Base-by-base conservation (phyloP, 2,797 vertebrate species). In the Telmatherina bonti region DNA sequence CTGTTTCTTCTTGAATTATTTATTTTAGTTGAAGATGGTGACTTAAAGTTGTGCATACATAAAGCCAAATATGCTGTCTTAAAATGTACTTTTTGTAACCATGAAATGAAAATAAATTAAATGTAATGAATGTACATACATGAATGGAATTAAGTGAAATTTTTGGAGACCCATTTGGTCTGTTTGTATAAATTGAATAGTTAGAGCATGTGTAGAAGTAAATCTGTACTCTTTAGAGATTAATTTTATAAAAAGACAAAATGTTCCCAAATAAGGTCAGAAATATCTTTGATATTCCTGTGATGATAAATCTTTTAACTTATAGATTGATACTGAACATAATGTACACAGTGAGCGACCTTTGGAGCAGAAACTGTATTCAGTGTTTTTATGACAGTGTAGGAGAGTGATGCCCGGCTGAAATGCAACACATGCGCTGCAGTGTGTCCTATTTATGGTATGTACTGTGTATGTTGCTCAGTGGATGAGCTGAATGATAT, bases 111-210 rank as follows among this genome's bases (percentile, higher is more conserved):
- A 3, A 24, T 52, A 31, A 3, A 31, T 31, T 7, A 31, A 8
- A 8, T 7, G 33, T 7, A 5, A 33, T 33, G 9, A 33, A 33
- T 33, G 33, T 33, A 33, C 33, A 33, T 33, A 8, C 3, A 31
- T 31, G 7, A 3, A 5, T 7, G 5, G 7, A 33, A 9, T 33
- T 33, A 33, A 5, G 33, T 33, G 30, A 31, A 31, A 7, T 64
- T 52, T 64, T 49, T 24, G 53, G 38, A 54, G 26, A 65, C 26
- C 22, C 36, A 55, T 43, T 54, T 41, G 15, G 56, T 54, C 62
- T 20, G 45, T 66, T 66, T 55, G 24, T 24, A 26, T 26, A 52
- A 2, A 52, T 52, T 15, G 10, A 27, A 52, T 29, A 27, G 15
- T 29, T 9, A 27, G 15, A 53, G 20, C 43, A 45, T 7, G 20